phyloP scores from a whole-genome alignment of 2,113 vertebrate species.

The Cairina moschata region DNA sequence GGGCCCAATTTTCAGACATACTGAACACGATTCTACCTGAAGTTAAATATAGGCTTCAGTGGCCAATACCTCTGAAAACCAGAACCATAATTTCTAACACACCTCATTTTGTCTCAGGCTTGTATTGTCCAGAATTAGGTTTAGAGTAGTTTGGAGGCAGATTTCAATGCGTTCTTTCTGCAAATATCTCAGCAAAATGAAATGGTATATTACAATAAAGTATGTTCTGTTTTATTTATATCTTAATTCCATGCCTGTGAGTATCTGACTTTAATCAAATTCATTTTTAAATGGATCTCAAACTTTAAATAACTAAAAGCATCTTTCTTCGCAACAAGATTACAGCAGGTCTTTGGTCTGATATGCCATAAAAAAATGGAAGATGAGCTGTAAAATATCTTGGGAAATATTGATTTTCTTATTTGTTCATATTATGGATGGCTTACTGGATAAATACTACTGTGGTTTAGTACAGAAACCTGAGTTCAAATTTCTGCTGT shows the following conservation, averaged over 20 bases:
- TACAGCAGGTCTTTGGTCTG: not conserved
- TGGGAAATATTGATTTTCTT: not conserved
- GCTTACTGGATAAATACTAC: not conserved
- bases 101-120: not conserved
- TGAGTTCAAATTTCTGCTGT: not conserved
- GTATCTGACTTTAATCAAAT: not conserved
- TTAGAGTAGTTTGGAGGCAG: not conserved
- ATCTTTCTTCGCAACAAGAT: not conserved
- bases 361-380: not conserved
- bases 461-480: not conserved
- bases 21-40: conserved; percentile 10
- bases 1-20: not conserved
- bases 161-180: not conserved
- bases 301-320: conserved; percentile 19
- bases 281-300: not conserved
- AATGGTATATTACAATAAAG: not conserved
- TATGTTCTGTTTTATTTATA: not conserved
- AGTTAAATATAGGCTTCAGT: conserved; percentile 3
- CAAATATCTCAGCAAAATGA: not conserved
- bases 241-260: not conserved
- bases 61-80: not conserved
- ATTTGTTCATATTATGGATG: not conserved
- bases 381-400: not conserved
- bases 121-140: not conserved
- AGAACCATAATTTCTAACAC: not conserved